Evolutionary conservation across 2,113 vertebrate species (phyloP).

Genomic region (Toxotes jaculatrix): DNA sequence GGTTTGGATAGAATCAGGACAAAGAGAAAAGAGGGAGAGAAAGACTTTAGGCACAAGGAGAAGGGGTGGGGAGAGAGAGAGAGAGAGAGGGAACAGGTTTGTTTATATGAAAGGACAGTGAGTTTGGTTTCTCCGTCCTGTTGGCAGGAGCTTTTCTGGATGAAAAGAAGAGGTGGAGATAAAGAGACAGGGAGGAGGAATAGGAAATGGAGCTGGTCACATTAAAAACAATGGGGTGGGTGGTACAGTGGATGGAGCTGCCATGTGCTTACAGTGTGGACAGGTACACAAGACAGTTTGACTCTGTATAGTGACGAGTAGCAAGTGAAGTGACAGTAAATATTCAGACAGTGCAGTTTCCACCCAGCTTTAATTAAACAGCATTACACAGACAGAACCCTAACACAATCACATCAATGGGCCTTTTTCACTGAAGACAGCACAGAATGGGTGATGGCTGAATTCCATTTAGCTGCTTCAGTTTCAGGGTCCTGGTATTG

Average conservation of each 20-base stretch:
- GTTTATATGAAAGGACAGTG: slow-evolving; percentile 69
- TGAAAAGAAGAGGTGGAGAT: slow-evolving; percentile 65
- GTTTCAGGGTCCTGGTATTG: no score
- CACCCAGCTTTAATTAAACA: no score
- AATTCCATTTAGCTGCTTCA: no score
- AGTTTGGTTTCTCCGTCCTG: slow-evolving; percentile 67
- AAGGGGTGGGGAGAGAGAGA: slow-evolving; percentile 25
- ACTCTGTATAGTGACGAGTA: no score
- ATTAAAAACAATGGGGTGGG: slow-evolving; percentile 47
- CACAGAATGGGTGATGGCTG: no score
- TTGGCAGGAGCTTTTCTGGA: slow-evolving; percentile 59
- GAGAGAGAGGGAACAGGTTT: slow-evolving; percentile 62
- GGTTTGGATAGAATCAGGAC: slow-evolving; percentile 39
- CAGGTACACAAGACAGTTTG: background rate
- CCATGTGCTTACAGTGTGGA: slow-evolving; percentile 1
- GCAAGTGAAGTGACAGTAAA: no score
- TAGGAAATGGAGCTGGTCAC: slow-evolving; percentile 50
- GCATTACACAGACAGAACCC: no score
- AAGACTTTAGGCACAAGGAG: slow-evolving; percentile 30
- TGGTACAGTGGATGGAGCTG: slow-evolving; percentile 37
- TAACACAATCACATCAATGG: background rate
- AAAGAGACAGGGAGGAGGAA: slow-evolving; percentile 33
- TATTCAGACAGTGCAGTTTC: no score
- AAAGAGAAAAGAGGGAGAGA: slow-evolving; percentile 59
- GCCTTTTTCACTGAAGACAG: background rate